Evolutionary conservation across 2,888 invertebrate genomes (phyloP), one percentile per base, ranked within the genome.

Genomic region (Agriotes lineatus): DNA sequence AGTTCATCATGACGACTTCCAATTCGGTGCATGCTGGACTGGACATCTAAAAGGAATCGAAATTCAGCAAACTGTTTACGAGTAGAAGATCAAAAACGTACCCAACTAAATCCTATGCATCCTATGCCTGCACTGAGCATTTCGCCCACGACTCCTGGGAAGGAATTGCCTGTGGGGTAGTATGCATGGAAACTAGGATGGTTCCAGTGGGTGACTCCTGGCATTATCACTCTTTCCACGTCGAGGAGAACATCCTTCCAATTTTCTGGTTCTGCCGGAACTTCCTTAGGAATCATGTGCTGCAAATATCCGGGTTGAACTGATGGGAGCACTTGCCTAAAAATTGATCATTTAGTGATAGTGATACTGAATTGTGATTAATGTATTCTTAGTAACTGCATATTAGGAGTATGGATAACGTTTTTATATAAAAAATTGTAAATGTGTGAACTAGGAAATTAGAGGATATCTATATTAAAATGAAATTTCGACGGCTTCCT

Each of bases 131-230:
- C 91, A 70, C 91, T 90, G 39, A 97, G 84, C 82, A 97, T 89
- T 79, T 95, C 96, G 1, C 93, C 94, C 1, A 96, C 87, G 57
- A 96, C 90, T 20, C 93, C 90, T 1, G 96, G 95, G 82, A 91
- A 97, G 0, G 96, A 96, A 70, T 90, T 90, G 10, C 90, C 95
- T 0, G 94, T 91, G 0, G 96, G 96, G 83, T 90, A 96, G 82
- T 94, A 98, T 0, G 96, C 97, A 80, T 96, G 95, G 85, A 98
- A 97, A 75, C 93, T 89, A 0, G 97, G 97, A 7, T 96, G 96
- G 76, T 94, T 93, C 97, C 97, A 97, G 78, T 96, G 96, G 0
- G 97, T 96, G 25, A 93, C 93, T 74, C 98, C 98, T 0, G 97
- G 97, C 91, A 97, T 92, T 73, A 99, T 93, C 61, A 93, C 88